These are phyloP conservation scores for Nematopogon swammerdamellus DNA, from an alignment of 2,888 invertebrate genomes.

Conservation along the genomic window DNA sequence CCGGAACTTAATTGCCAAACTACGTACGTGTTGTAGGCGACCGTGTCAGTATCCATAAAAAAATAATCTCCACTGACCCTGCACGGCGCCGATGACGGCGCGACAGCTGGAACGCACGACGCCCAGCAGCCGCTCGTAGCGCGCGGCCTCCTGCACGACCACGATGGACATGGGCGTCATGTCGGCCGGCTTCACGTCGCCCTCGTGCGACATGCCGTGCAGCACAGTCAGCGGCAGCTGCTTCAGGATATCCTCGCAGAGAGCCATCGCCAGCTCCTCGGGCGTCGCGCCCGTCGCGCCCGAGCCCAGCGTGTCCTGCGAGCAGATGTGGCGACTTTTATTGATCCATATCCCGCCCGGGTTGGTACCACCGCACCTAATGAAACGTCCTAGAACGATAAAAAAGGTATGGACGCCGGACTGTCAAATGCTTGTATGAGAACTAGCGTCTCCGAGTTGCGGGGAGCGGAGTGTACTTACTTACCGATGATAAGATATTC, in stretches of 20 bases:
- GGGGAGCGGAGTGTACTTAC: too few relatives aligned
- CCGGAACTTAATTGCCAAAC: too few relatives aligned
- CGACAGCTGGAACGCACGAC: conserved; percentile 72
- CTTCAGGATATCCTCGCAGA: conserved; percentile 73
- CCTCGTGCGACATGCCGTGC: conserved; percentile 62
- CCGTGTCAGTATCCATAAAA: too few relatives aligned
- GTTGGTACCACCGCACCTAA: too few relatives aligned
- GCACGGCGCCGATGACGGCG: conserved; percentile 82
- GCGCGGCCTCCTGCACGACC: conserved; percentile 80
- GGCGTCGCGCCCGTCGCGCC: conserved; percentile 64
- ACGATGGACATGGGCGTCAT: conserved; percentile 94
- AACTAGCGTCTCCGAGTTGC: too few relatives aligned
- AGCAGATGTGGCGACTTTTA: conserved; percentile 3
- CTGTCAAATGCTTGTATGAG: too few relatives aligned
- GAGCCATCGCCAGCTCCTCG: conserved; percentile 75
- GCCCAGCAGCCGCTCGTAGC: conserved; percentile 71
- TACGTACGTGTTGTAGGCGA: too few relatives aligned
- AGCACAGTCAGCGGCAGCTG: conserved; percentile 70
- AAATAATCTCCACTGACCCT: too few relatives aligned
- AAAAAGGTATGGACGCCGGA: conserved; percentile 7
- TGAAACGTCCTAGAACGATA: too few relatives aligned
- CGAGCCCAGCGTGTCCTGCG: conserved; percentile 60
- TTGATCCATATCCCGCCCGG: too few relatives aligned
- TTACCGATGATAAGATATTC: too few relatives aligned
- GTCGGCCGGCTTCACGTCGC: conserved; percentile 72